phyloP scores from a whole-genome alignment of 2,888 invertebrate genomes.

The Tetranychus truncatus region DNA sequence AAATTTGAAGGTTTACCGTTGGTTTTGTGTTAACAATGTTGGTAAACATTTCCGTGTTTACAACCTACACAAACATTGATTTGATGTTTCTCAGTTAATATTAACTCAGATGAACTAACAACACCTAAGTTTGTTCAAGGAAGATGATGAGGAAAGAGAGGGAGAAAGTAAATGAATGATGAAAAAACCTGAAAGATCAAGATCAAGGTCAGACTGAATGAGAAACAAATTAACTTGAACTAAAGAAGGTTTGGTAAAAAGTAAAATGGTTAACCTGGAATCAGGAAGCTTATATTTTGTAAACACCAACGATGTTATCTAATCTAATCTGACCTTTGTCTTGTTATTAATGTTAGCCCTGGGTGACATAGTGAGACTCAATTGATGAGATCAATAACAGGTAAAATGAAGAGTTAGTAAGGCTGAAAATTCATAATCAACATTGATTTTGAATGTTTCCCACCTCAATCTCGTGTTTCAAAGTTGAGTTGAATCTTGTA shows the following conservation, averaged over 20 bases:
- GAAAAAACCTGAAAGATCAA: background rate
- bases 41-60: background rate
- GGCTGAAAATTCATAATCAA: no score
- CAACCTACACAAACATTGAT: background rate
- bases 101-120: background rate
- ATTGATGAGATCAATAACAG: background rate
- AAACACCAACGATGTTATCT: no score
- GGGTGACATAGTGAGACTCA: background rate
- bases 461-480: background rate
- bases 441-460: background rate
- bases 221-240: background rate
- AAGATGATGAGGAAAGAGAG: background rate
- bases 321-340: no score
- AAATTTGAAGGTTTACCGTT: background rate
- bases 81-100: background rate
- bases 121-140: background rate
- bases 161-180: background rate
- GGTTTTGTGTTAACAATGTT: background rate
- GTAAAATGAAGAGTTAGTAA: no score
- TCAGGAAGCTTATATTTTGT: background rate
- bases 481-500: background rate
- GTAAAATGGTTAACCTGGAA: background rate
- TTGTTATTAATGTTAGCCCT: background rate
- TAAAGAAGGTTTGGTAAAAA: background rate
- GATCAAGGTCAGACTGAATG: background rate